phyloP scores from a whole-genome alignment of 2,888 invertebrate genomes.

The Idaea biselata region DNA sequence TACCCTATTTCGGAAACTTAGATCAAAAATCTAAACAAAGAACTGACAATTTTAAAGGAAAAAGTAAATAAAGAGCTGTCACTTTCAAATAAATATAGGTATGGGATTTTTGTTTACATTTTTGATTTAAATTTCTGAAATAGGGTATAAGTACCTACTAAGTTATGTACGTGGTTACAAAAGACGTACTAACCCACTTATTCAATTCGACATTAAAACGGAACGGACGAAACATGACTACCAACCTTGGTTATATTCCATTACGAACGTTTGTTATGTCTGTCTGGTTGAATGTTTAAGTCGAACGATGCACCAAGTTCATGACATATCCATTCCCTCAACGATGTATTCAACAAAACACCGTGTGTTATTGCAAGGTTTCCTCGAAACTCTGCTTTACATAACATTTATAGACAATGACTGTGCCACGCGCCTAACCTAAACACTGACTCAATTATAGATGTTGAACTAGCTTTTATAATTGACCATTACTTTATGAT shows the following conservation, averaged over 20 bases:
- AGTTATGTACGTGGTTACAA: no score
- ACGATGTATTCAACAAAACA: constrained; percentile 45
- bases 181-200: constrained; percentile 5
- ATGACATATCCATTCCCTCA: constrained; percentile 27
- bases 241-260: background rate
- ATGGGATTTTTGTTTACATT: no score
- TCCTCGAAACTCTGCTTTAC: constrained; percentile 66
- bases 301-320: background rate
- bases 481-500: no score
- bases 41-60: no score
- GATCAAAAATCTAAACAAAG: no score
- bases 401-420: constrained; percentile 67
- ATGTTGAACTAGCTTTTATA: no score
- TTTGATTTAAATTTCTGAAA: no score
- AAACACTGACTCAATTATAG: constrained; percentile 62
- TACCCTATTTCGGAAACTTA: no score
- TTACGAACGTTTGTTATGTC: constrained; percentile 32
- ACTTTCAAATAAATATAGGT: no score
- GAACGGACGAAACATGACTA: constrained; percentile 4
- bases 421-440: constrained; percentile 71
- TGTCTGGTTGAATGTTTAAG: background rate
- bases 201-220: constrained; percentile 11
- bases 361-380: constrained; percentile 39
- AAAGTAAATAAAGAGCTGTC: no score
- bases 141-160: no score